Conservation (phyloP, 2,797 vertebrate species). For the Spondyliosoma cantharus region DNA sequence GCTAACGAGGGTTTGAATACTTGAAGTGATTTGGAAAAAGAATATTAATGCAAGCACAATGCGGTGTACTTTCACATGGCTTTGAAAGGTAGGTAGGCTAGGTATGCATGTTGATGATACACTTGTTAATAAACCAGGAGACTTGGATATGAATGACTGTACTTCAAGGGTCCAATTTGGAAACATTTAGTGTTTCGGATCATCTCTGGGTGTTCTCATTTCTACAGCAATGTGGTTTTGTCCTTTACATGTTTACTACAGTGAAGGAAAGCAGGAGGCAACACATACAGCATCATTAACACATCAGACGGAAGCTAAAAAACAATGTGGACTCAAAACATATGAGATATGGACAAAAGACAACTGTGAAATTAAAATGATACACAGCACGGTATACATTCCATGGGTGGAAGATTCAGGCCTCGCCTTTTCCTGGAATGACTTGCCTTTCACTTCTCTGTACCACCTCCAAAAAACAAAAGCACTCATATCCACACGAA, state of each 20-base stretch:
- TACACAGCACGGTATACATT: slow-evolving; percentile 50
- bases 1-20: slow-evolving; percentile 54
- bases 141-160: slow-evolving; percentile 45
- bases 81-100: slow-evolving; percentile 38
- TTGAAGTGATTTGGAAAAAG: slow-evolving; percentile 45
- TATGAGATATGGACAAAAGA: slow-evolving; percentile 42
- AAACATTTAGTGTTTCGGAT: slow-evolving; percentile 52
- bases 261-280: slow-evolving; percentile 51
- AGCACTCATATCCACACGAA: slow-evolving; percentile 51
- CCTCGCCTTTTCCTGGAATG: slow-evolving; percentile 41
- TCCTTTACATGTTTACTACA: slow-evolving; percentile 39
- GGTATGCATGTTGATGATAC: slow-evolving; percentile 38
- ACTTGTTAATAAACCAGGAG: slow-evolving; percentile 32
- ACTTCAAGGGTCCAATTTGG: slow-evolving; percentile 31
- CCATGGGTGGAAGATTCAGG: slow-evolving; percentile 18
- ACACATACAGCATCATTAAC: slow-evolving; percentile 32
- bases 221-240: slow-evolving; percentile 59
- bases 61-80: slow-evolving; percentile 38
- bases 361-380: slow-evolving; percentile 29
- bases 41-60: slow-evolving; percentile 27
- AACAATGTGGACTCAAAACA: slow-evolving; percentile 31
- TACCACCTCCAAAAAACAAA: slow-evolving; percentile 42
- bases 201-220: slow-evolving; percentile 43
- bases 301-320: slow-evolving; percentile 53
- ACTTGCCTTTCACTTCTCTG: slow-evolving; percentile 44